These are phyloP conservation scores for Halictus ligatus DNA, from an alignment of 2,888 invertebrate genomes.

Conservation along the genomic window DNA sequence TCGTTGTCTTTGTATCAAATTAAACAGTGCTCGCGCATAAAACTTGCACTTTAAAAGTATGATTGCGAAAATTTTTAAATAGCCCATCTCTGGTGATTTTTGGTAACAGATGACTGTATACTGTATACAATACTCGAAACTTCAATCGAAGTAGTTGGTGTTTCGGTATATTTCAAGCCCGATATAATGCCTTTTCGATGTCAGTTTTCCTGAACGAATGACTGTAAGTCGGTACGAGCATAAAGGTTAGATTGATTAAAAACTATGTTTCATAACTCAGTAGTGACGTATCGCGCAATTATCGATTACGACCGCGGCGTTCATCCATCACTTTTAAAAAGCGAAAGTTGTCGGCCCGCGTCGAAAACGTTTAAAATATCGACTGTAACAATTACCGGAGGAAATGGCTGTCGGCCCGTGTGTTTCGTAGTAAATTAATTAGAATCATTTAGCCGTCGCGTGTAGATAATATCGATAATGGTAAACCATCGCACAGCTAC, in stretches of 20 bases:
- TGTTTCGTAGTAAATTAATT: constrained; percentile 60
- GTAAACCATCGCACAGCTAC: constrained; percentile 47
- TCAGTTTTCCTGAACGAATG: background rate
- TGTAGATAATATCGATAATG: constrained; percentile 65
- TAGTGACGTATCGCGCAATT: background rate
- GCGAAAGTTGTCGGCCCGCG: background rate
- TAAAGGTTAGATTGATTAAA: background rate
- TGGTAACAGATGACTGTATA: no score
- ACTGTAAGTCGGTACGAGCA: background rate
- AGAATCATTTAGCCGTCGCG: constrained; percentile 56
- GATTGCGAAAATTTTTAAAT: no score
- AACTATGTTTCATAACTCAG: background rate
- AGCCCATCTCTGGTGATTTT: no score
- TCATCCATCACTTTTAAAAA: background rate
- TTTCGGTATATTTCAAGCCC: no score
- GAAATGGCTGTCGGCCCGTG: constrained; percentile 22
- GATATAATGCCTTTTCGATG: no score
- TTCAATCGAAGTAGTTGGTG: no score
- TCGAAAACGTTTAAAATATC: constrained; percentile 3
- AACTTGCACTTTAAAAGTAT: no score
- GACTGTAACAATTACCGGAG: constrained; percentile 13
- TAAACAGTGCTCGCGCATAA: no score
- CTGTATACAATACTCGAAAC: no score
- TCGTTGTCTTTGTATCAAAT: no score
- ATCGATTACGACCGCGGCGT: background rate